Percentiles rank a stretch among this genome's conserved stretches.
Evolutionary conservation across 2,888 invertebrate species (phyloP).

Genomic region (Drosophila robusta): DNA sequence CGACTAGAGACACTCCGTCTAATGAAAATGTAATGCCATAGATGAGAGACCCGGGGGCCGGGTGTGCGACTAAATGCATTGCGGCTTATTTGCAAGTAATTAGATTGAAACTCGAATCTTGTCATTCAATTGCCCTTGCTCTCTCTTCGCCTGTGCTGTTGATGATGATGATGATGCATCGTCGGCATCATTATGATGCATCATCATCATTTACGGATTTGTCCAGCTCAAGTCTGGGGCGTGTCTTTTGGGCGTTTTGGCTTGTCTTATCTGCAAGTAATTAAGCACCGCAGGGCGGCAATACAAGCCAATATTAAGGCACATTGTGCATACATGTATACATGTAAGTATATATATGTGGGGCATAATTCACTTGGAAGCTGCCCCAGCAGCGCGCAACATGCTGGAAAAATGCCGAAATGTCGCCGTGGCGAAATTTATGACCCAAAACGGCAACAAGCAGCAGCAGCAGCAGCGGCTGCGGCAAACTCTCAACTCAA

Average conservation of each 20-base stretch:
- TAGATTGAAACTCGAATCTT: conserved; percentile 58
- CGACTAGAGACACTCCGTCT: conserved; percentile 45
- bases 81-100: conserved; percentile 71
- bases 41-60: background rate
- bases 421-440: conserved; percentile 76
- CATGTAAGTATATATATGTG: conserved; percentile 1
- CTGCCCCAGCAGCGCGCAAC: conserved; percentile 50
- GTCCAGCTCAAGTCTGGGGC: conserved; percentile 41
- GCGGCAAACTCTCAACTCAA: conserved; percentile 40
- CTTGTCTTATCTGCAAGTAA: conserved; percentile 59
- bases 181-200: conserved; percentile 33
- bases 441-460: conserved; percentile 72
- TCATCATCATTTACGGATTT: conserved; percentile 55
- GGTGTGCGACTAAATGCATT: conserved; percentile 27
- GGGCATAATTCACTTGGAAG: conserved; percentile 45
- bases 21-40: conserved; percentile 74
- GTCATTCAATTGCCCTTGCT: conserved; percentile 17
- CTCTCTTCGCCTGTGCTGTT: background rate
- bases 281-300: conserved; percentile 58
- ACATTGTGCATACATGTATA: conserved; percentile 10
- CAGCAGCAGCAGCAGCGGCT: conserved; percentile 14
- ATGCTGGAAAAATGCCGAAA: conserved; percentile 77
- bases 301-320: conserved; percentile 35
- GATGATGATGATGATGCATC: conserved; percentile 12
- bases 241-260: conserved; percentile 31